phyloP scores from a whole-genome alignment of 2,113 vertebrate species.

The Colossoma macropomum region DNA sequence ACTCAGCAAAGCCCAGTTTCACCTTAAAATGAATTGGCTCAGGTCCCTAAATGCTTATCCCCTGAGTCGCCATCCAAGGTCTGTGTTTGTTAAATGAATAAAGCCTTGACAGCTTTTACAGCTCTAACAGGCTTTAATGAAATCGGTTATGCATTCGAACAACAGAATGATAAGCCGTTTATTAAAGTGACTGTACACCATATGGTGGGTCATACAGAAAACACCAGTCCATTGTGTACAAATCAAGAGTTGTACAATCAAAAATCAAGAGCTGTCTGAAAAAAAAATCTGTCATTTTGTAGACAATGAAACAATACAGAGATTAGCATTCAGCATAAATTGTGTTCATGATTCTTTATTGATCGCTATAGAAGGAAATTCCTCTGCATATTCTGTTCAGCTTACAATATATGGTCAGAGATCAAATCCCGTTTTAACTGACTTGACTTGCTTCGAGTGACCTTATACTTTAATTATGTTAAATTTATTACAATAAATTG shows the following conservation, averaged over 20 bases:
- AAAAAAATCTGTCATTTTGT: conserved; percentile 23
- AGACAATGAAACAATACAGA: not conserved
- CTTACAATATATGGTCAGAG: no score
- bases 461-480: no score
- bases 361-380: not conserved
- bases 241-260: no score
- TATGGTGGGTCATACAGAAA: conserved; percentile 11
- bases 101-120: not conserved
- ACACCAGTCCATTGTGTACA: not conserved
- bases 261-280: not conserved
- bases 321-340: not conserved
- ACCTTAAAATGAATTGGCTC: conserved; percentile 11
- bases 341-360: not conserved
- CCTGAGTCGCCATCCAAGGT: not conserved
- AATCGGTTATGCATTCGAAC: not conserved
- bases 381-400: not conserved
- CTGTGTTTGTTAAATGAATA: conserved; percentile 17
- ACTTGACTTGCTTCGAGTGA: no score
- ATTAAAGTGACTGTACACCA: not conserved
- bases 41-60: conserved; percentile 21
- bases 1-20: conserved; percentile 18
- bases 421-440: no score
- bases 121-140: conserved; percentile 14
- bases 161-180: not conserved
- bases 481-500: no score